These are phyloP conservation scores for Lipophrys pholis DNA, from an alignment of 2,113 vertebrate species.

Conservation along the genomic window DNA sequence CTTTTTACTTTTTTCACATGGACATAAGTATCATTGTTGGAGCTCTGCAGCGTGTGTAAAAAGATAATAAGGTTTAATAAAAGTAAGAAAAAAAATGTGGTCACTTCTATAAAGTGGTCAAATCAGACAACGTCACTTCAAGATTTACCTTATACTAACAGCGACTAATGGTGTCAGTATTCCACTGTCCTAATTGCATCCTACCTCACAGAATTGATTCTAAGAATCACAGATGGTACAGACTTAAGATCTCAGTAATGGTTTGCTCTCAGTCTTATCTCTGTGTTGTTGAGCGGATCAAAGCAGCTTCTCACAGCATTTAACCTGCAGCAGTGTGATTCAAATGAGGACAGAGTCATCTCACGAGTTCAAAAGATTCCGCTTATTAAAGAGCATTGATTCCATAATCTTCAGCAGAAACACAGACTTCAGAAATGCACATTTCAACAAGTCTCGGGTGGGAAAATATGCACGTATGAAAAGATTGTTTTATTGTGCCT, in stretches of 20 bases:
- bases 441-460: conserved; percentile 13
- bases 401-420: neutral
- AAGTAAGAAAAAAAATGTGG: too few relatives aligned
- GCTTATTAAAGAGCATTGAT: neutral
- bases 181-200: conserved; percentile 4
- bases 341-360: conserved; percentile 15
- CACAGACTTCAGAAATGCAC: neutral
- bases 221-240: conserved; percentile 10
- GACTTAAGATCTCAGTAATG: conserved; percentile 22
- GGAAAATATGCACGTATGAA: conserved; percentile 12
- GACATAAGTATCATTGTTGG: neutral
- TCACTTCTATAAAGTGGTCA: neutral
- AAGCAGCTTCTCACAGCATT: conserved; percentile 28
- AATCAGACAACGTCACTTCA: neutral
- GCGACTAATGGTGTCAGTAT: neutral
- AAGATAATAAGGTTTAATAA: neutral
- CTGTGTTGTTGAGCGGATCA: conserved; percentile 29
- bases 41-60: neutral
- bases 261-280: conserved; percentile 27
- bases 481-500: conserved; percentile 2
- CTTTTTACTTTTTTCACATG: neutral
- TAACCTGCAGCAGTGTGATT: conserved; percentile 48
- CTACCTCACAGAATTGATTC: neutral
- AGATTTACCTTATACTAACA: neutral
- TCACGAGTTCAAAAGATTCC: conserved; percentile 28